phyloP scores from a whole-genome alignment of 2,888 invertebrate species.

The Ochropacha duplaris region DNA sequence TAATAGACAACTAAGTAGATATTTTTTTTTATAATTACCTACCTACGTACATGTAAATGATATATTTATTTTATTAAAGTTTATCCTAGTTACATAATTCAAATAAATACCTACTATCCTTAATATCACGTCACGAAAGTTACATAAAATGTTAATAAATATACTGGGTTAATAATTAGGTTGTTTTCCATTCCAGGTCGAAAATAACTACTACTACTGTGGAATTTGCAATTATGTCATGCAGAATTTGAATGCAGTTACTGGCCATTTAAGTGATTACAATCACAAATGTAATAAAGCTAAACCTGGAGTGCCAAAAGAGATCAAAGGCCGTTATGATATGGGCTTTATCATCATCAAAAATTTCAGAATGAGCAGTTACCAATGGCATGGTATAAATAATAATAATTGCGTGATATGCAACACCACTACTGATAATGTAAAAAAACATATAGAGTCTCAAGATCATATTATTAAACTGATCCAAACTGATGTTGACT shows the following conservation, averaged over 20 bases:
- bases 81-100: no score
- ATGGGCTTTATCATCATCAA: slow-evolving; percentile 33
- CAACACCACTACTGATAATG: slow-evolving; percentile 20
- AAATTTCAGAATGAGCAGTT: slow-evolving; percentile 33
- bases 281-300: slow-evolving; percentile 40
- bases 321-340: slow-evolving; percentile 22
- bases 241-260: slow-evolving; percentile 20
- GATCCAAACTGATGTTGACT: slow-evolving; percentile 35
- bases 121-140: no score
- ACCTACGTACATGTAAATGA: no score
- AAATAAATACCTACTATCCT: no score
- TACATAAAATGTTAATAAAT: no score
- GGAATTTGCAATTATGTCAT: slow-evolving; percentile 47
- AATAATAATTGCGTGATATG: slow-evolving; percentile 49
- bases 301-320: slow-evolving; percentile 20
- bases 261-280: slow-evolving; percentile 38
- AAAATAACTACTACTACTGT: slow-evolving; percentile 50
- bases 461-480: slow-evolving; percentile 47
- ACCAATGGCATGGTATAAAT: slow-evolving; percentile 53
- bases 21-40: no score
- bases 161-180: no score
- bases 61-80: no score
- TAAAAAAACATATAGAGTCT: slow-evolving; percentile 31
- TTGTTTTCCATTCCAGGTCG: slow-evolving; percentile 38
- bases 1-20: no score